Evolutionary conservation across 1,140 invertebrate genomes (phyloP).

Genomic region (Danaus melanippus): DNA sequence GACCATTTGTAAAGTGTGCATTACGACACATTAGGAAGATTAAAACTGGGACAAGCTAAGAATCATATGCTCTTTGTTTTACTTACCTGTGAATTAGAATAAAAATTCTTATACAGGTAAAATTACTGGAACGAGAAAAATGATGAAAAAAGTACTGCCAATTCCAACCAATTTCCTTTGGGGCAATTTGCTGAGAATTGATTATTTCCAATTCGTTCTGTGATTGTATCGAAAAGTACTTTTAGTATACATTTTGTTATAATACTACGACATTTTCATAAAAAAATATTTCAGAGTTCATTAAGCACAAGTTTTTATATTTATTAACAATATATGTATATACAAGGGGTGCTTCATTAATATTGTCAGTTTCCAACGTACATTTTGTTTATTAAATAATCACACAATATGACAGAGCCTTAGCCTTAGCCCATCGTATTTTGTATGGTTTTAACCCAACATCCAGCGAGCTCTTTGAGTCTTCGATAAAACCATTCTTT

Average conservation of each 20-base stretch:
- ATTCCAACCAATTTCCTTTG: constrained; percentile 12
- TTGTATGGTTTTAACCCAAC: no score
- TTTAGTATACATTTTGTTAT: constrained; percentile 13
- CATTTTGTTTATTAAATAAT: no score
- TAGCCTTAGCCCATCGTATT: no score
- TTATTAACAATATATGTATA: neutral
- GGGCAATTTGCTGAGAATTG: constrained; percentile 9
- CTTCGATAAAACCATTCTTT: no score
- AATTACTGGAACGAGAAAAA: constrained; percentile 2
- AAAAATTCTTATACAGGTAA: no score
- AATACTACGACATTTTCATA: constrained; percentile 4
- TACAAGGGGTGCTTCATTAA: no score
- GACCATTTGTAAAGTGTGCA: constrained; percentile 46
- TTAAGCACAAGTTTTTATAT: neutral
- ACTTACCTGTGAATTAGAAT: constrained; percentile 21
- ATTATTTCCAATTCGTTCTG: constrained; percentile 14
- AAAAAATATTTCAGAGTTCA: constrained; percentile 1
- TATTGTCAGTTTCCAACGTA: no score
- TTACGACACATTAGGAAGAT: constrained; percentile 62
- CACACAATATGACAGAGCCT: no score
- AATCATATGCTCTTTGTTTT: constrained; percentile 29
- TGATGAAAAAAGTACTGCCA: constrained; percentile 12
- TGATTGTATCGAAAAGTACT: constrained; percentile 16
- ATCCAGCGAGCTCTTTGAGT: no score
- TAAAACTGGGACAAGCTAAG: constrained; percentile 60